These are phyloP conservation scores for Ascidia mentula DNA, from an alignment of 23 tunicate genomes.

Conservation along the genomic window DNA sequence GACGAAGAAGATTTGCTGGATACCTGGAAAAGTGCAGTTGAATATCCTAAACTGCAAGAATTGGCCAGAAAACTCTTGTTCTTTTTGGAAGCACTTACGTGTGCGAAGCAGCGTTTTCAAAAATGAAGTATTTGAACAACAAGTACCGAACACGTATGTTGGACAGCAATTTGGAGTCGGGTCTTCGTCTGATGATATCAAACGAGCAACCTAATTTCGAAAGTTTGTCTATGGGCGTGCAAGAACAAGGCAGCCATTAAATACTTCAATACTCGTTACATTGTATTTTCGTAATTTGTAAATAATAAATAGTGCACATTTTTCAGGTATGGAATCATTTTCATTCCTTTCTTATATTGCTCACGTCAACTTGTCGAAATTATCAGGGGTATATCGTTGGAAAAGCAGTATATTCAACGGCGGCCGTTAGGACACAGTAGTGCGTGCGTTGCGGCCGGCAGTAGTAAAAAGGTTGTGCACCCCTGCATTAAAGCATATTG, in stretches of 20 bases:
- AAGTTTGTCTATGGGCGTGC: constrained; percentile 15
- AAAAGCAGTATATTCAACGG: too few species aligned
- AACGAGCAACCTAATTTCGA: constrained; percentile 32
- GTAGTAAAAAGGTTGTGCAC: too few species aligned
- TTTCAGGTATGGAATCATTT: too few species aligned
- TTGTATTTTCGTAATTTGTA: too few species aligned
- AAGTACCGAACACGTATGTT: constrained; percentile 26
- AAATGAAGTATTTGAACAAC: constrained; percentile 25
- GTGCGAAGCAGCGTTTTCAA: constrained; percentile 45
- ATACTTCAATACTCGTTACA: too few species aligned
- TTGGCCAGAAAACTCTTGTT: constrained; percentile 40
- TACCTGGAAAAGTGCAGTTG: constrained; percentile 10
- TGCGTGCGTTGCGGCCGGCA: too few species aligned
- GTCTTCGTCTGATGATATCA: constrained; percentile 37
- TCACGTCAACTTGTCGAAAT: too few species aligned
- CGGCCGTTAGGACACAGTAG: too few species aligned
- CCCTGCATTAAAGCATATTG: too few species aligned
- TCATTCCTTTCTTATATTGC: too few species aligned
- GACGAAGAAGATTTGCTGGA: constrained; percentile 16
- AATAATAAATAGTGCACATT: too few species aligned
- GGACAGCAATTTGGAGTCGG: constrained; percentile 22
- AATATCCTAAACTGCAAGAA: constrained; percentile 27
- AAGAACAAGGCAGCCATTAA: constrained; percentile 40
- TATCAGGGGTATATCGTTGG: too few species aligned
- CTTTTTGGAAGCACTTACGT: constrained; percentile 54